These are phyloP conservation scores for Pocillopora verrucosa DNA, from an alignment of 64 coral and sea anemone genomes.

Conservation along the genomic window DNA sequence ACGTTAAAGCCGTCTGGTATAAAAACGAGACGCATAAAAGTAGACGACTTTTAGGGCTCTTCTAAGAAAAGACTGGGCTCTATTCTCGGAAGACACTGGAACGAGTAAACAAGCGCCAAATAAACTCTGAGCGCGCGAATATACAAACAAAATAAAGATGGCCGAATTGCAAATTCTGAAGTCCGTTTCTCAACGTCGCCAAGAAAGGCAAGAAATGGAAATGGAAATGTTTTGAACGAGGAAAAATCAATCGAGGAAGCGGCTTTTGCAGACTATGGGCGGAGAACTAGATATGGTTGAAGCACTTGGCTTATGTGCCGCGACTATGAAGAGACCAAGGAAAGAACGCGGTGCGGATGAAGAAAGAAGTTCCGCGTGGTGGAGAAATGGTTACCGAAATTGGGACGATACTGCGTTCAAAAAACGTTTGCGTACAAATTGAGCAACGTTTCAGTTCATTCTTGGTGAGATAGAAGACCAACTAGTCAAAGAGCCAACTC, in stretches of 20 bases:
- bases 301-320: conserved; percentile 37
- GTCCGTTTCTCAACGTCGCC: conserved; percentile 13
- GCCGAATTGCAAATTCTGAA: conserved; percentile 1
- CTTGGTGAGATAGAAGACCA: conserved; percentile 54
- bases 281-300: conserved; percentile 23
- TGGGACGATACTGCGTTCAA: conserved; percentile 64
- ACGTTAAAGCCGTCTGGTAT: not conserved
- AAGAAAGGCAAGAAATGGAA: conserved; percentile 33
- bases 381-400: conserved; percentile 61
- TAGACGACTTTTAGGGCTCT: not conserved
- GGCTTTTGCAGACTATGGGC: not conserved
- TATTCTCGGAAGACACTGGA: conserved; percentile 14
- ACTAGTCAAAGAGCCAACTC: conserved; percentile 48
- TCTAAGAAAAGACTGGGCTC: conserved; percentile 25
- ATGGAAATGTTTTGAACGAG: conserved; percentile 11
- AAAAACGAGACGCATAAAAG: conserved; percentile 39
- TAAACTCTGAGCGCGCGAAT: not conserved
- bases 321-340: conserved; percentile 10
- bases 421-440: conserved; percentile 66
- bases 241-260: conserved; percentile 41
- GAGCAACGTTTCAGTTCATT: conserved; percentile 74
- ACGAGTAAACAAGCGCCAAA: not conserved
- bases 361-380: conserved; percentile 47
- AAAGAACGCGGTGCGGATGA: conserved; percentile 49
- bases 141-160: not conserved